phyloP scores from a whole-genome alignment of 2,113 vertebrate genomes.

The Hemibagrus wyckioides region DNA sequence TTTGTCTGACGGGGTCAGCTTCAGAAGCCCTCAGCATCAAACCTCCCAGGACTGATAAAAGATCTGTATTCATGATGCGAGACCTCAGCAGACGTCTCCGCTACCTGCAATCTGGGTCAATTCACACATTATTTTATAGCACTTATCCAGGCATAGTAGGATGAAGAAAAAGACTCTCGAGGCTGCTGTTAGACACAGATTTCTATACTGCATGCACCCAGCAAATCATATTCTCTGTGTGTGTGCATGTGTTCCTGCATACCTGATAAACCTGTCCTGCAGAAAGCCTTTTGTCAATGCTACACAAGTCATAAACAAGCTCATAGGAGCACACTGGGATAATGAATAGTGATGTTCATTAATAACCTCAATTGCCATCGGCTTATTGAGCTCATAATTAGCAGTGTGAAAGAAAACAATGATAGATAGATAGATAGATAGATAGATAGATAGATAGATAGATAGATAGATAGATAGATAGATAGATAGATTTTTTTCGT shows the following conservation, averaged over 20 bases:
- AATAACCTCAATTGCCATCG: constrained; percentile 59
- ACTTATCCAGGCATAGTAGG: constrained; percentile 60
- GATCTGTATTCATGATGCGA: constrained; percentile 69
- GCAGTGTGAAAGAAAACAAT: constrained; percentile 47
- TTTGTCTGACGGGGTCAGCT: constrained; percentile 26
- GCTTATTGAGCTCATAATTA: constrained; percentile 53
- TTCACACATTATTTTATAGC: constrained; percentile 77
- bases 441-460: not conserved
- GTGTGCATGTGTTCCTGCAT: not conserved
- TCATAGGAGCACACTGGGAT: constrained; percentile 49
- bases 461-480: not conserved
- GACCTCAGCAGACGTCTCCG: constrained; percentile 70
- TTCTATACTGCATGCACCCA: not conserved
- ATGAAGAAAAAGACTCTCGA: constrained; percentile 55
- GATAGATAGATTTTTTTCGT: not conserved
- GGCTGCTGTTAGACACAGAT: constrained; percentile 54
- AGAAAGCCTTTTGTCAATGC: constrained; percentile 35
- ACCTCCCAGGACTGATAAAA: constrained; percentile 67
- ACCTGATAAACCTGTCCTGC: not conserved
- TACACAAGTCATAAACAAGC: constrained; percentile 50
- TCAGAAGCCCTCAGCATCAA: constrained; percentile 58
- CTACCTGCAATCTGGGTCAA: constrained; percentile 78
- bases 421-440: not conserved
- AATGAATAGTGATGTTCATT: constrained; percentile 63
- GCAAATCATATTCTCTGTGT: not conserved